Conservation (phyloP, 2,888 invertebrate species). For the Coenonympha arcania region DNA sequence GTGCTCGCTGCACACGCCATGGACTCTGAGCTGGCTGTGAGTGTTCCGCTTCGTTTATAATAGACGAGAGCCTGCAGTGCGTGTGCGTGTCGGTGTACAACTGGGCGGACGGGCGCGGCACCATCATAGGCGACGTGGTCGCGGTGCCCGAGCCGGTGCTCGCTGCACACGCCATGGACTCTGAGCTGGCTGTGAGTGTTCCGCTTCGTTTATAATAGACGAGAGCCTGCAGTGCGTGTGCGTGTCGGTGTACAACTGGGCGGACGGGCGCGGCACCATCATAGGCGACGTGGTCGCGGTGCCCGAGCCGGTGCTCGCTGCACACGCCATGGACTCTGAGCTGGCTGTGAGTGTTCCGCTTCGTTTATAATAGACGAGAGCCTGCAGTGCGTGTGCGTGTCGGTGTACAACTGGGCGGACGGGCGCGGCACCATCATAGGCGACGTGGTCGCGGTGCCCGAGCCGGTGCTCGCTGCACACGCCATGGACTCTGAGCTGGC, state of each 20-base stretch:
- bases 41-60: background rate
- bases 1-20: slow-evolving; percentile 52
- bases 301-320: slow-evolving; percentile 80
- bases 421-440: slow-evolving; percentile 84
- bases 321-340: slow-evolving; percentile 7
- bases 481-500: too few species aligned
- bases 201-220: background rate
- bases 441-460: slow-evolving; percentile 87
- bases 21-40: slow-evolving; percentile 12
- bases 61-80: slow-evolving; percentile 74
- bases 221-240: slow-evolving; percentile 78
- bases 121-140: slow-evolving; percentile 84
- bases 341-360: slow-evolving; percentile 9
- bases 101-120: slow-evolving; percentile 84
- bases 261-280: slow-evolving; percentile 82
- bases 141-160: slow-evolving; percentile 85
- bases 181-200: slow-evolving; percentile 13
- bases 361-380: slow-evolving; percentile 51
- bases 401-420: slow-evolving; percentile 87
- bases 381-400: slow-evolving; percentile 81
- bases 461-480: slow-evolving; percentile 81
- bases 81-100: slow-evolving; percentile 87
- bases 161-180: slow-evolving; percentile 32
- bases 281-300: slow-evolving; percentile 87
- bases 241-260: slow-evolving; percentile 89